These are phyloP conservation scores for Harpagoxenus sublaevis DNA, from an alignment of 2,888 invertebrate species.

Conservation along the genomic window DNA sequence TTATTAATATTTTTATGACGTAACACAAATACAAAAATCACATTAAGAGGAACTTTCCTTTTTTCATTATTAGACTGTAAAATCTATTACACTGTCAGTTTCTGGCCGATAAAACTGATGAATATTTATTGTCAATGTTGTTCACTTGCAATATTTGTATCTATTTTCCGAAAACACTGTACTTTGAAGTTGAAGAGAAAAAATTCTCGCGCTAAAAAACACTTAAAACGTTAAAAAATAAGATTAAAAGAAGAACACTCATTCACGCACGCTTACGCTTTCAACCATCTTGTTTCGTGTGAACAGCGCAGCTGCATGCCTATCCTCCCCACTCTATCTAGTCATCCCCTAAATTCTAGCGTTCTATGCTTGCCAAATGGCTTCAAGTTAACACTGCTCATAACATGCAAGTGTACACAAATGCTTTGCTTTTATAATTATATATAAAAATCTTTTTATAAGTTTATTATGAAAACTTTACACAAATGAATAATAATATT, in stretches of 20 bases:
- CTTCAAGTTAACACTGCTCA: not conserved
- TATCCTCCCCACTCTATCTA: conserved; percentile 68
- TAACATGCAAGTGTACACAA: not conserved
- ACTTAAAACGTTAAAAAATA: conserved; percentile 49
- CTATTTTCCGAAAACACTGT: not conserved
- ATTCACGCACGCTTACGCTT: conserved; percentile 72
- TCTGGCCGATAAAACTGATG: not conserved
- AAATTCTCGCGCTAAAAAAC: conserved; percentile 15
- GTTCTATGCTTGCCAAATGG: conserved; percentile 8
- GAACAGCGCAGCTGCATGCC: conserved; percentile 82
- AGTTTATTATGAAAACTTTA: not conserved
- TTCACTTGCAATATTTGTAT: not conserved
- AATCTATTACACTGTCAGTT: not conserved
- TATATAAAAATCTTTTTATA: not conserved
- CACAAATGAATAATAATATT: not conserved
- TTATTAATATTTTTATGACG: conserved; percentile 15
- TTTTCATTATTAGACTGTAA: not conserved
- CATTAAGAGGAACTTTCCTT: not conserved
- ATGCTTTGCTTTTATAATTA: not conserved
- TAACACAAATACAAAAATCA: not conserved
- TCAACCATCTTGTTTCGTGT: conserved; percentile 83
- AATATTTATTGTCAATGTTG: not conserved
- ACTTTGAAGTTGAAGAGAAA: not conserved
- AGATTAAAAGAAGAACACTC: conserved; percentile 65
- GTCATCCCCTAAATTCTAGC: conserved; percentile 76